Percentiles rank a stretch among this genome's conserved stretches.
These are phyloP conservation scores for mouse (Mus musculus) DNA, from an alignment of 2,113 vertebrate genomes.

Conservation along the genomic window GRCm39 chr8:57240001-57240500, in stretches of 20 bases:
- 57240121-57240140: background rate
- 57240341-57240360: background rate
- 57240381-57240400: background rate
- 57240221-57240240: background rate
- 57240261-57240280: background rate
- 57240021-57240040: background rate
- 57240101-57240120: background rate
- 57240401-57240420: background rate
- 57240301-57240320: background rate
- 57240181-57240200: background rate
- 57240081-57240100: background rate
- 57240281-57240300: background rate
- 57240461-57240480: background rate
- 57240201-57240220: background rate
- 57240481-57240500: background rate
- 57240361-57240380: background rate
- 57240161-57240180: background rate
- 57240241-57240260: background rate
- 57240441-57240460: background rate
- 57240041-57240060: background rate
- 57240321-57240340: background rate
- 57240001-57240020: background rate
- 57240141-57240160: background rate
- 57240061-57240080: background rate
- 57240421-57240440: accelerated